Percentiles rank a stretch among this genome's conserved stretches.
Evolutionary conservation across 2,113 vertebrate species (phyloP).

Genomic region (Pontoporia blainvillei): DNA sequence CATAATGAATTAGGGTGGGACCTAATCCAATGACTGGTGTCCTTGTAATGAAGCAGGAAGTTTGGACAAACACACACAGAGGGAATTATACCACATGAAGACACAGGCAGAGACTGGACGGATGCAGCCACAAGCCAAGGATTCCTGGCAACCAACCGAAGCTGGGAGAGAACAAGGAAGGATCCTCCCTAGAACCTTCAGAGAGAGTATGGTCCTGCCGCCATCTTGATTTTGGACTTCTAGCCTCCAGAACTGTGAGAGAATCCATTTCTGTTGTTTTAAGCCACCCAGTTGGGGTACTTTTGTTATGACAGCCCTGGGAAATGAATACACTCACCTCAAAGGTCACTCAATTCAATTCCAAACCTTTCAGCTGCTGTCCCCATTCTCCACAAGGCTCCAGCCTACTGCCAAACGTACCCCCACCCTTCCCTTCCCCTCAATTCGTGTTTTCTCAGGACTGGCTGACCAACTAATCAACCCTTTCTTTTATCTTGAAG

Average conservation of each 20-base stretch:
- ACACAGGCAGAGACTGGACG: not conserved
- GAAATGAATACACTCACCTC: not conserved
- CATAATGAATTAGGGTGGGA: not conserved
- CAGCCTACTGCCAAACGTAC: accelerated
- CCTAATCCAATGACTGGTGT: accelerated
- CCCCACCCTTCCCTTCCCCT: not conserved
- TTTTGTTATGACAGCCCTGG: not conserved
- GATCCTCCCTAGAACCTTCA: not conserved
- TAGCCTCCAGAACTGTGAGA: not conserved
- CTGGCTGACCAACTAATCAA: accelerated
- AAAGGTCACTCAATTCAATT: not conserved
- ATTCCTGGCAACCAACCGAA: not conserved
- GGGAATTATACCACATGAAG: accelerated
- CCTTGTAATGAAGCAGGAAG: not conserved
- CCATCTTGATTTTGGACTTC: not conserved
- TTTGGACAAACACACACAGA: not conserved
- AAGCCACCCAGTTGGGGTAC: too few species aligned
- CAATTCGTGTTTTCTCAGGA: not conserved
- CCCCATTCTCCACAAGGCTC: not conserved
- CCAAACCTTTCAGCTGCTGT: not conserved
- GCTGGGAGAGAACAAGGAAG: not conserved
- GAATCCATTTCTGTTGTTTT: not conserved
- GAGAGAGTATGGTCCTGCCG: not conserved
- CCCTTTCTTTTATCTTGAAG: too few species aligned
- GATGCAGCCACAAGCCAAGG: not conserved